Evolutionary conservation across 1,140 invertebrate species (phyloP).

Genomic region (Riptortus pedestris): DNA sequence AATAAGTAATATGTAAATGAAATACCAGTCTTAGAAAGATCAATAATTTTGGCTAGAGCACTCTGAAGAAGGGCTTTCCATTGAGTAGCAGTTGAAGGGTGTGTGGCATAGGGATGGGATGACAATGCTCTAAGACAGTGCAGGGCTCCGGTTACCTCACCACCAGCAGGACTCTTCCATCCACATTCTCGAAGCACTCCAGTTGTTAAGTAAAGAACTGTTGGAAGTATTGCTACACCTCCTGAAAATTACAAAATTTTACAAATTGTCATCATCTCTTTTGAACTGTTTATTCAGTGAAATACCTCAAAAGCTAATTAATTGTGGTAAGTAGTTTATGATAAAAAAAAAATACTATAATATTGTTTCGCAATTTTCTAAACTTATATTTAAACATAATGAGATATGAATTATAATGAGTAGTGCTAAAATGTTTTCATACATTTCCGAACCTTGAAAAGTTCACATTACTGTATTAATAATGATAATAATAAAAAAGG

Average conservation of each 20-base stretch:
- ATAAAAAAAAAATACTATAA: no score
- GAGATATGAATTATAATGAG: no score
- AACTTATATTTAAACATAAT: no score
- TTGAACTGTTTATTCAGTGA: not conserved
- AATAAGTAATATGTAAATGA: no score
- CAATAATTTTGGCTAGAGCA: conserved; percentile 75
- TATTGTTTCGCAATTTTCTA: no score
- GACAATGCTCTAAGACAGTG: conserved; percentile 51
- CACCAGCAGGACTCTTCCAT: conserved; percentile 40
- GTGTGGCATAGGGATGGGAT: conserved; percentile 51
- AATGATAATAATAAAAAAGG: no score
- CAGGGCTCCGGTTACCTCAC: conserved; percentile 52
- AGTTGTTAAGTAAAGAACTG: conserved; percentile 80
- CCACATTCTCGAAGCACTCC: conserved; percentile 75
- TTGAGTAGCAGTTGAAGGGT: conserved; percentile 48
- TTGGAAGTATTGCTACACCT: conserved; percentile 77
- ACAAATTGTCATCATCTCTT: conserved; percentile 20
- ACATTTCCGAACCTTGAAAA: no score
- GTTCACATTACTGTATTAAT: no score
- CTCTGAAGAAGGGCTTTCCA: conserved; percentile 76
- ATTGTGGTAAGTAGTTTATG: no score
- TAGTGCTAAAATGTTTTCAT: no score
- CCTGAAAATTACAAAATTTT: conserved; percentile 45
- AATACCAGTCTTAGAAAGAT: conserved; percentile 76
- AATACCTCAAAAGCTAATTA: no score